These are phyloP conservation scores for Solenopsis invicta DNA, from an alignment of 1,140 invertebrate species.

Conservation along the genomic window DNA sequence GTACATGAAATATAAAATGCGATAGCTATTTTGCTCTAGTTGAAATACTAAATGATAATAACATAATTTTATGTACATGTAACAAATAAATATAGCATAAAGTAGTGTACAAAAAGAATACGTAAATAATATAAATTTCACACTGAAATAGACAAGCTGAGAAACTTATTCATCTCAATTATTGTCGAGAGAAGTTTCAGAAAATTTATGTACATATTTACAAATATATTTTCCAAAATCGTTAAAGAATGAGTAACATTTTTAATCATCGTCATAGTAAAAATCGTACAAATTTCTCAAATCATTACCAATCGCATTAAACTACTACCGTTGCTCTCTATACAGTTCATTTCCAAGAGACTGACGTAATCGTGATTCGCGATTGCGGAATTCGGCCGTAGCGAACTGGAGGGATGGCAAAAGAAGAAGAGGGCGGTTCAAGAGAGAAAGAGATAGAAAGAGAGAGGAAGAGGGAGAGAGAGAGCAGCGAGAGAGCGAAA, in stretches of 20 bases:
- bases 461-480: neutral
- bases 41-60: conserved; percentile 5
- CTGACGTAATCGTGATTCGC: conserved; percentile 43
- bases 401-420: neutral
- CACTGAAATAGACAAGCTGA: neutral
- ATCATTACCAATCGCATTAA: conserved; percentile 18
- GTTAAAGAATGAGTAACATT: neutral
- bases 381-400: conserved; percentile 37
- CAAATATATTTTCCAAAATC: neutral
- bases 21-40: neutral
- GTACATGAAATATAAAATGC: neutral
- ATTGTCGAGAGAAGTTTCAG: neutral
- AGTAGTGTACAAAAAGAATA: neutral
- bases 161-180: neutral
- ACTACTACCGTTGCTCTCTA: conserved; percentile 8
- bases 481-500: conserved; percentile 68
- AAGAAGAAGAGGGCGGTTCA: conserved; percentile 25
- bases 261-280: neutral
- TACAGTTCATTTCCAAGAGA: conserved; percentile 33
- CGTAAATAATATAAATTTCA: neutral
- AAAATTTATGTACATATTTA: neutral
- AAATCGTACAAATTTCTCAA: neutral
- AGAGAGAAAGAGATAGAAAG: neutral
- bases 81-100: neutral
- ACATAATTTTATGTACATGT: neutral